Base-by-base conservation (phyloP, 2,888 invertebrate genomes). In the Tanaodytes sp. region DNA sequence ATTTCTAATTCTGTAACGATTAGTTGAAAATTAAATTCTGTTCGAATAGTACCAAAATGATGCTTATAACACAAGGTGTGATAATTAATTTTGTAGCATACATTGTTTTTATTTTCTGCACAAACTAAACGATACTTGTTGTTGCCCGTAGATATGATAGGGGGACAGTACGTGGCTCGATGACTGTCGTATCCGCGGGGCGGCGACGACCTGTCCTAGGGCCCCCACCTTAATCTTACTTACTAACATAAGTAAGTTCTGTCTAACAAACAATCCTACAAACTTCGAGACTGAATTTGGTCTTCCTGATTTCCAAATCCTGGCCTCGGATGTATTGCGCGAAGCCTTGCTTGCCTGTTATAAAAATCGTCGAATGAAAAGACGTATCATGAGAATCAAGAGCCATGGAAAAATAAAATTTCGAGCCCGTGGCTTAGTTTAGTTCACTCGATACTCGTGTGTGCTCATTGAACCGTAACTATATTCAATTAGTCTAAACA, bases 141-240 rank as follows among this genome's bases (percentile, higher is more conserved):
- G 82, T 82, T 87, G 85, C 86, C 84, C 86, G 86, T 87, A 88
- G 88, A 88, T 86, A 86, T 88, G 85, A 85, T 87, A 85, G 88
- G 88, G 86, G 86, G 86, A 86, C 88, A 88, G 86, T 86, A 85
- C 85, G 86, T 85, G 85, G 85, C 85, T 84, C 88, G 88, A 88
- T 88, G 88, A 88, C 88, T 88, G 88, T 88, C 87, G 87, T 87
- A 88, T 87, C 87, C 87, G 86, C 87, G 86, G 87, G 88, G 87
- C 87, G 86, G 85, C 85, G 87, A 87, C 84, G 84, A 85, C 84
- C 84, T 84, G 84, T 85, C 84, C 84, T 85, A 85, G 84, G 84
- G 84, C 84, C 82, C 84, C 84, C 83, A 82, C 84, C 81, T 84
- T 79, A 84, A 83, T 84, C 81, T 84, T 85, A 84, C 84, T 85